Base-by-base conservation (phyloP, 2,797 vertebrate species). In the Ficedula albicollis region DNA sequence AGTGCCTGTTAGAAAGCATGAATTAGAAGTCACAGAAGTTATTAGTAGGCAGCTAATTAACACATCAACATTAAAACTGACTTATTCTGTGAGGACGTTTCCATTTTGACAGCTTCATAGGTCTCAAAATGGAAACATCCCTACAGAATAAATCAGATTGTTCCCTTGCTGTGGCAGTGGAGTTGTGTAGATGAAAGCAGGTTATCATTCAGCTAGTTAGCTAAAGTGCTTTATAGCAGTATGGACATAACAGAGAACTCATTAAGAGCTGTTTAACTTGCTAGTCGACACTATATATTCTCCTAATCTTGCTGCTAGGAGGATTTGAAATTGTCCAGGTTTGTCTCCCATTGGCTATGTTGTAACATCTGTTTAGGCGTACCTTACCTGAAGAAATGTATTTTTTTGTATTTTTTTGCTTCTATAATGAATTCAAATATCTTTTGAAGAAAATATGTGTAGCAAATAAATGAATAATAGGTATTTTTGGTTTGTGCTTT, bases 331-430 rank as follows among this genome's bases (percentile, higher is more conserved):
- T 68, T 90, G 27, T 48, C 25, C 32, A 58, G 18, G 41, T 67
- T 76, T 79, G 30, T 54, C 25, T 51, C n/a, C 14, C 25, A 38
- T 51, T 49, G 79, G 26, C 59, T 51, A 11, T 29, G 16, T 26
- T 58, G 15, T 43, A 84, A 78, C 17, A 48, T 60, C 41, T 60
- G 13, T 1, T 1, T 32, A 27, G 43, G 11, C 0, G 0, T 36
- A 64, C 4, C 14, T 73, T 51, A 59, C 6, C 19, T 22, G 21
- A 30, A 93, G 10, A 79, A 51, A 19, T 32, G 8, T 3, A 1
- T 2, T 9, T 48, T 77, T 69, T 63, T 36, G 1, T 22, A 13
- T 46, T 46, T 11, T 44, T 48, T 49, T 49, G 8, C 20, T 69
- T 52, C 11, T 43, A 5, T 48, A 64, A 64, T n/a, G 13, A 73